A percentile compares a stretch with the other conserved stretches of the same genome.
phyloP scores from a whole-genome alignment of 2,797 vertebrate species.

The Garrulus glandarius region DNA sequence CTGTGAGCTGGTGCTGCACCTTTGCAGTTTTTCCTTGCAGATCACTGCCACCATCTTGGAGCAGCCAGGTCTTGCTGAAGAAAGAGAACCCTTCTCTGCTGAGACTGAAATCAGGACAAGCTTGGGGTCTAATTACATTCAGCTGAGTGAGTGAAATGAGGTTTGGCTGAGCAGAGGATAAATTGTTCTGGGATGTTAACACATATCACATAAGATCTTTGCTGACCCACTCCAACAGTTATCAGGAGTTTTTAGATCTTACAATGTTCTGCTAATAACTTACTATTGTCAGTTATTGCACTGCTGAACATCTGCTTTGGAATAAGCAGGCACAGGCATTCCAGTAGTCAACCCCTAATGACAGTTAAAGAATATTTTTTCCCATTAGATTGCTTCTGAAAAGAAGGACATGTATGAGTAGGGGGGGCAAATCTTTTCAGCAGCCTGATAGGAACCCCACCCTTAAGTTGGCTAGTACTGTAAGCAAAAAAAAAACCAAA shows the following conservation, averaged over 20 bases:
- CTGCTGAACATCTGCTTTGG: conserved; percentile 37
- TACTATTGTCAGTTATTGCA: not conserved
- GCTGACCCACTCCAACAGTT: not conserved
- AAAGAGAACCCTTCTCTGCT: not conserved
- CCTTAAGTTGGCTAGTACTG: not conserved
- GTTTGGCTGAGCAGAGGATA: not conserved
- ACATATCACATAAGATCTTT: not conserved
- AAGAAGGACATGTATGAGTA: not conserved
- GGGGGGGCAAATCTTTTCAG: not conserved
- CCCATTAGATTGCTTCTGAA: not conserved
- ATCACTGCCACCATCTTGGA: not conserved
- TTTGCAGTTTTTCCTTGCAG: not conserved
- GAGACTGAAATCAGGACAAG: not conserved
- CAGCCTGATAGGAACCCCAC: not conserved
- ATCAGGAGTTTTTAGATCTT: not conserved
- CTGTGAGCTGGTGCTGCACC: not conserved
- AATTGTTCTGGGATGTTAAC: conserved; percentile 11
- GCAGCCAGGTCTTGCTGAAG: not conserved
- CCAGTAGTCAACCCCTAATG: not conserved
- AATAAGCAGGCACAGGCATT: not conserved
- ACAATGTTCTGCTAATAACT: not conserved
- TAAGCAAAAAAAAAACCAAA: not conserved
- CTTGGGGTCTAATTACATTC: not conserved
- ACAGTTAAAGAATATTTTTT: not conserved
- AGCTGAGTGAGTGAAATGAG: conserved; percentile 3